These are phyloP conservation scores for Lucinisca nassula DNA, from an alignment of 2,888 invertebrate genomes.

Conservation along the genomic window DNA sequence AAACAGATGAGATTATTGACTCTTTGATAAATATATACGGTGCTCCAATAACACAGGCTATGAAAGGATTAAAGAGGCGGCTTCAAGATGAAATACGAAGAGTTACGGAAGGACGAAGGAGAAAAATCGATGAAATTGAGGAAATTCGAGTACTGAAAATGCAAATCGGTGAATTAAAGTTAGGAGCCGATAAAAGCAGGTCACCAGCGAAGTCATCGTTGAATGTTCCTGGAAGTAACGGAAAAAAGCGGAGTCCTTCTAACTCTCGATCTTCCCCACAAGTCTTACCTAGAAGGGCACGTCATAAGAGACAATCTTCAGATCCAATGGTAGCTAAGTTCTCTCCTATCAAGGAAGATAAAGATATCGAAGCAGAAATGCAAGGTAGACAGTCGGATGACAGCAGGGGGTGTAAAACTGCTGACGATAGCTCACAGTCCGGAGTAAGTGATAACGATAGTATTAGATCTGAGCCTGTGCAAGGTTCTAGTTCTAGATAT, in stretches of 20 bases:
- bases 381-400: conserved; percentile 75
- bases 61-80: conserved; percentile 86
- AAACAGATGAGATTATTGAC: conserved; percentile 84
- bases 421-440: conserved; percentile 84
- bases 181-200: conserved; percentile 74
- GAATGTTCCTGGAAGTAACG: conserved; percentile 60
- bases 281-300: conserved; percentile 70
- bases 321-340: conserved; percentile 90
- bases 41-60: conserved; percentile 85
- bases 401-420: conserved; percentile 68
- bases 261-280: conserved; percentile 84
- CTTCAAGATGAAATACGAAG: conserved; percentile 89
- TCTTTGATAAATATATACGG: conserved; percentile 85
- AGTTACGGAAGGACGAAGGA: conserved; percentile 87
- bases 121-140: conserved; percentile 88
- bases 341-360: conserved; percentile 89
- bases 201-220: conserved; percentile 52
- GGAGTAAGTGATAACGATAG: conserved; percentile 85
- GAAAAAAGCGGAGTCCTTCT: conserved; percentile 67
- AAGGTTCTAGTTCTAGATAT: conserved; percentile 58
- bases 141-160: conserved; percentile 86
- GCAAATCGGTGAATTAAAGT: conserved; percentile 82
- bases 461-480: conserved; percentile 82
- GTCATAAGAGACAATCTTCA: conserved; percentile 89
- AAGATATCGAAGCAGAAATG: conserved; percentile 88